phyloP scores from a whole-genome alignment of 2,888 invertebrate genomes.

The Eretmocerus hayati region DNA sequence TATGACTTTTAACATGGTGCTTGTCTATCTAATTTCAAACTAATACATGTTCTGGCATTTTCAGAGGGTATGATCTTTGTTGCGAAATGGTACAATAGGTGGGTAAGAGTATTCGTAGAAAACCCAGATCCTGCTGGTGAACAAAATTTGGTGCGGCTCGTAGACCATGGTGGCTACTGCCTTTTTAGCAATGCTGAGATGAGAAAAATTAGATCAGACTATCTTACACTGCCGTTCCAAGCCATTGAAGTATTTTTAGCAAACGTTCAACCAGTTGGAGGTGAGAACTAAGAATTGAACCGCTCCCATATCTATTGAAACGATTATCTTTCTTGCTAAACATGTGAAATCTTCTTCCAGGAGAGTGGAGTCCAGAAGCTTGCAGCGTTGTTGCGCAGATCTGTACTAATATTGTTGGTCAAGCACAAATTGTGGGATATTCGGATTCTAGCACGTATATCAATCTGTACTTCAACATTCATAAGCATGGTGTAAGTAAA shows the following conservation, averaged over 20 bases:
- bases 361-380: constrained; percentile 71
- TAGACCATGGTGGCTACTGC: constrained; percentile 93
- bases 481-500: constrained; percentile 62
- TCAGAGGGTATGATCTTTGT: constrained; percentile 83
- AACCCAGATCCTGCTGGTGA: constrained; percentile 59
- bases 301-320: no score
- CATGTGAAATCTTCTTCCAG: constrained; percentile 28
- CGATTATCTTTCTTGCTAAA: background rate
- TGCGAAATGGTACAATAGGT: constrained; percentile 73
- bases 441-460: constrained; percentile 69
- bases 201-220: constrained; percentile 89
- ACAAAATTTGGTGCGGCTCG: constrained; percentile 75
- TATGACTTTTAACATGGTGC: constrained; percentile 15
- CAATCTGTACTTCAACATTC: constrained; percentile 75
- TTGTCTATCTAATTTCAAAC: background rate
- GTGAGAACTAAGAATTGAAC: constrained; percentile 43
- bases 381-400: constrained; percentile 69
- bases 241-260: constrained; percentile 91
- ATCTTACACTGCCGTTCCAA: constrained; percentile 93
- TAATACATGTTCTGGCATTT: constrained; percentile 32
- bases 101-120: constrained; percentile 51
- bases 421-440: constrained; percentile 83
- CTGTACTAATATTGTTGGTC: constrained; percentile 75
- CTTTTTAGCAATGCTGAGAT: constrained; percentile 68
- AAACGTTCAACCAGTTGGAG: constrained; percentile 73